These are phyloP conservation scores for Pyrrhia umbra DNA, from an alignment of 2,888 invertebrate genomes.

Conservation along the genomic window DNA sequence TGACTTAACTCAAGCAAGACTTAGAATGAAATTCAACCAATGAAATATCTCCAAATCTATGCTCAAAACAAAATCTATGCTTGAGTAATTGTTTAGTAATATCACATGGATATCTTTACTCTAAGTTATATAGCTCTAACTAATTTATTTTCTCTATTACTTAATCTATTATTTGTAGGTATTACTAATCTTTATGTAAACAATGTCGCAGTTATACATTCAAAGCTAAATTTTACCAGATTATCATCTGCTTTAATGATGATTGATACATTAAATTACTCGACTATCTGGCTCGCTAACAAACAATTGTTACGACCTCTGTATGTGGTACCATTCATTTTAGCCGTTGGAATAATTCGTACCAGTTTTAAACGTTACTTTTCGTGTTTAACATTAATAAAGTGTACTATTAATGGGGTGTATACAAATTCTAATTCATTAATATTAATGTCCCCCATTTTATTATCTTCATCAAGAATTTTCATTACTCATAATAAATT, in stretches of 20 bases:
- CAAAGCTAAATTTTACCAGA: constrained; percentile 22
- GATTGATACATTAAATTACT: constrained; percentile 51
- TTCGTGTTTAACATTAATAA: not conserved
- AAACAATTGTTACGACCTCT: constrained; percentile 40
- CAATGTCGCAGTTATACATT: too few relatives aligned
- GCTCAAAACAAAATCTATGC: too few relatives aligned
- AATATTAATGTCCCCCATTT: not conserved
- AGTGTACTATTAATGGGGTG: too few relatives aligned
- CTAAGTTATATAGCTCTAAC: too few relatives aligned
- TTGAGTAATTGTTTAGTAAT: too few relatives aligned
- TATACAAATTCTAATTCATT: not conserved
- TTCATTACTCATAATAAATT: not conserved
- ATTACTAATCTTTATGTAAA: too few relatives aligned
- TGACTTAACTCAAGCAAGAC: too few relatives aligned
- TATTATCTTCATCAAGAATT: not conserved
- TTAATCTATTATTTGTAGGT: too few relatives aligned
- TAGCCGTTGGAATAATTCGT: not conserved
- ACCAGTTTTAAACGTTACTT: not conserved
- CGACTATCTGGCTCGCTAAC: constrained; percentile 18
- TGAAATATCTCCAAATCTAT: too few relatives aligned
- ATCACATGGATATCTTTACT: too few relatives aligned
- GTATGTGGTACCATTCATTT: not conserved
- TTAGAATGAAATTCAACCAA: too few relatives aligned
- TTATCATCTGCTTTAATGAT: constrained; percentile 36
- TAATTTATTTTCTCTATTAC: too few relatives aligned